Conservation (phyloP, 2,888 invertebrate species). For the Emmelina monodactyla region DNA sequence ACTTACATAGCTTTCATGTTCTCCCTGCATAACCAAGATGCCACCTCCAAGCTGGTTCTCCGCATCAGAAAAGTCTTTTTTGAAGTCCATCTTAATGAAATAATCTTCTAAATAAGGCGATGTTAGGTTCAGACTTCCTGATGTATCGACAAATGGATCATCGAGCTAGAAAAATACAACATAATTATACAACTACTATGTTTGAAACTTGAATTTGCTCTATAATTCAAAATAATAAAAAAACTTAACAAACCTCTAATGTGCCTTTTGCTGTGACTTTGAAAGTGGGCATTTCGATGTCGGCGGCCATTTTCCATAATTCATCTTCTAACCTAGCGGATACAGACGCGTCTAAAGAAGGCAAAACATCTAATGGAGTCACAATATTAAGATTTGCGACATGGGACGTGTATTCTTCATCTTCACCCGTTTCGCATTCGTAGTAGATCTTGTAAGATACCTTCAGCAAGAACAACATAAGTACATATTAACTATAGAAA, state of each 20-base stretch:
- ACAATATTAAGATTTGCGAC: slow-evolving; percentile 39
- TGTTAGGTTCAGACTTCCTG: slow-evolving; percentile 67
- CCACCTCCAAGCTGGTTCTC: slow-evolving; percentile 72
- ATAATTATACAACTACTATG: slow-evolving; percentile 1
- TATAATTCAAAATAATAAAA: no score
- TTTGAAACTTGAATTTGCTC: no score
- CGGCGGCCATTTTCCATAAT: slow-evolving; percentile 48
- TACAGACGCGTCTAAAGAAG: slow-evolving; percentile 37
- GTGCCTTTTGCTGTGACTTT: slow-evolving; percentile 44
- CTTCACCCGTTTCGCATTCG: slow-evolving; percentile 45
- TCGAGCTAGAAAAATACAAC: slow-evolving; percentile 50
- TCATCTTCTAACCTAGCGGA: slow-evolving; percentile 44
- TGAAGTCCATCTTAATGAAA: slow-evolving; percentile 69
- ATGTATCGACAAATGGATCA: slow-evolving; percentile 70
- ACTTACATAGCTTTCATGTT: slow-evolving; percentile 61
- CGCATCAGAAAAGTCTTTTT: slow-evolving; percentile 71
- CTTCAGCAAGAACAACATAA: slow-evolving; percentile 20
- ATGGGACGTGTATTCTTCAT: slow-evolving; percentile 49
- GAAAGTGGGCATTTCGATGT: slow-evolving; percentile 53
- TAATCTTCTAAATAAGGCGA: slow-evolving; percentile 72
- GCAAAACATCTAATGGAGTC: slow-evolving; percentile 45
- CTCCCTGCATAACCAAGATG: slow-evolving; percentile 66
- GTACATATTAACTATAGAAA: background rate
- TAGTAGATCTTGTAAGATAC: slow-evolving; percentile 50
- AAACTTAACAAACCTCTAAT: slow-evolving; percentile 44